Evolutionary conservation across 2,888 invertebrate species (phyloP).

Genomic region (Drosophila conformis): DNA sequence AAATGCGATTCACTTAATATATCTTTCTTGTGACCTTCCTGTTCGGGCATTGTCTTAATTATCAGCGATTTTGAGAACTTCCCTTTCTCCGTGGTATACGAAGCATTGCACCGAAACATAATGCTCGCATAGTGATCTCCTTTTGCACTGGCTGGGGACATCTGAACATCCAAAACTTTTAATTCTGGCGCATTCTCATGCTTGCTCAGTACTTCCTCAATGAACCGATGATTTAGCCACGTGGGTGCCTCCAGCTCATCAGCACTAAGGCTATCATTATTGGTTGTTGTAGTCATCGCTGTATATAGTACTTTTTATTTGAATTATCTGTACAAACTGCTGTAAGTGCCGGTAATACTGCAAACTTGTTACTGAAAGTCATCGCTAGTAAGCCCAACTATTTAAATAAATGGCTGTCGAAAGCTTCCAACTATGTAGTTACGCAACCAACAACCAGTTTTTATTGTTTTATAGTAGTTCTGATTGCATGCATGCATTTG

Average conservation of each 20-base stretch:
- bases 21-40: slow-evolving; percentile 59
- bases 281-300: slow-evolving; percentile 26
- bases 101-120: slow-evolving; percentile 44
- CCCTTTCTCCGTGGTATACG: slow-evolving; percentile 10
- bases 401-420: background rate
- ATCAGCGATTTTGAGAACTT: slow-evolving; percentile 43
- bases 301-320: slow-evolving; percentile 5
- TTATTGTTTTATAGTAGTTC: too few relatives aligned
- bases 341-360: background rate
- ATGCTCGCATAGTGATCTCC: slow-evolving; percentile 51
- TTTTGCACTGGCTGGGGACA: slow-evolving; percentile 53
- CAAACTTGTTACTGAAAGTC: background rate
- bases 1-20: slow-evolving; percentile 22
- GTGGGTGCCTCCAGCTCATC: slow-evolving; percentile 62
- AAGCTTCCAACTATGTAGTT: slow-evolving; percentile 7
- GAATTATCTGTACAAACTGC: slow-evolving; percentile 11
- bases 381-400: background rate
- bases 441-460: too few relatives aligned
- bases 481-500: background rate
- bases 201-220: slow-evolving; percentile 39
- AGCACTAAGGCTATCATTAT: slow-evolving; percentile 32
- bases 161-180: slow-evolving; percentile 33
- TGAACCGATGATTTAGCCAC: slow-evolving; percentile 56
- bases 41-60: slow-evolving; percentile 58
- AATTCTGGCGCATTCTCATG: slow-evolving; percentile 37